phyloP scores from a whole-genome alignment of 2,113 vertebrate species.

The Centropus bengalensis region DNA sequence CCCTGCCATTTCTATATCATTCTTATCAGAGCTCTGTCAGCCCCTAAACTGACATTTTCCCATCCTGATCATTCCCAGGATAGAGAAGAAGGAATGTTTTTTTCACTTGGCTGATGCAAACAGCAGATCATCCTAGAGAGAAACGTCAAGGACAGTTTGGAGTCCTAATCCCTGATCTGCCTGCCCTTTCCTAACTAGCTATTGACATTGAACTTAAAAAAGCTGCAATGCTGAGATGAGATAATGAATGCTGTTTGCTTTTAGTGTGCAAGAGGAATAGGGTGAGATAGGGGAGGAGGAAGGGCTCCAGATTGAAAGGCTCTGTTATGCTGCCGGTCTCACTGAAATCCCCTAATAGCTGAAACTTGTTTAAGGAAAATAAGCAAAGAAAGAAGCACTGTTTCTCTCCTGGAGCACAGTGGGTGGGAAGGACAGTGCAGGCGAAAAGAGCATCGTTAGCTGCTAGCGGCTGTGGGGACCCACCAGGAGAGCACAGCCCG shows the following conservation, averaged over 20 bases:
- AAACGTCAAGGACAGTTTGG: conserved; percentile 77
- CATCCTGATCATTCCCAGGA: conserved; percentile 81
- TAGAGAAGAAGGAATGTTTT: conserved; percentile 67
- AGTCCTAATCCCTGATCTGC: conserved; percentile 80
- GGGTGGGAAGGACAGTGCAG: neutral
- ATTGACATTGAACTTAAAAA: conserved; percentile 81
- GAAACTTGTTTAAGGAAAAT: neutral
- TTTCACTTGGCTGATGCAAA: conserved; percentile 72
- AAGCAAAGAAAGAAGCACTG: neutral
- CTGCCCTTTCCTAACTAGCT: conserved; percentile 79
- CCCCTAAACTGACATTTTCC: conserved; percentile 83
- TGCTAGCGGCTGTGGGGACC: accelerated
- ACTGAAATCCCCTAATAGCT: neutral
- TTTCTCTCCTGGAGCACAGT: neutral
- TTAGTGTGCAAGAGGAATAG: conserved; percentile 40
- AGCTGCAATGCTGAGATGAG: conserved; percentile 71
- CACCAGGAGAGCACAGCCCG: neutral
- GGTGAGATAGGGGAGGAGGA: neutral
- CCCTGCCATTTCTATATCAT: conserved; percentile 61
- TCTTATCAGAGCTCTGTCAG: conserved; percentile 83
- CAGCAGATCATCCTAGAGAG: conserved; percentile 75
- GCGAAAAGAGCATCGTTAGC: neutral
- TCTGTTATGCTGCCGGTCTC: neutral
- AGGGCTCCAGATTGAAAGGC: neutral
- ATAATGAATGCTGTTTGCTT: conserved; percentile 74